A percentile compares a stretch with the other conserved stretches of the same genome.
These are phyloP conservation scores for Rhorus exstirpatorius DNA, from an alignment of 2,888 invertebrate genomes.

Conservation along the genomic window DNA sequence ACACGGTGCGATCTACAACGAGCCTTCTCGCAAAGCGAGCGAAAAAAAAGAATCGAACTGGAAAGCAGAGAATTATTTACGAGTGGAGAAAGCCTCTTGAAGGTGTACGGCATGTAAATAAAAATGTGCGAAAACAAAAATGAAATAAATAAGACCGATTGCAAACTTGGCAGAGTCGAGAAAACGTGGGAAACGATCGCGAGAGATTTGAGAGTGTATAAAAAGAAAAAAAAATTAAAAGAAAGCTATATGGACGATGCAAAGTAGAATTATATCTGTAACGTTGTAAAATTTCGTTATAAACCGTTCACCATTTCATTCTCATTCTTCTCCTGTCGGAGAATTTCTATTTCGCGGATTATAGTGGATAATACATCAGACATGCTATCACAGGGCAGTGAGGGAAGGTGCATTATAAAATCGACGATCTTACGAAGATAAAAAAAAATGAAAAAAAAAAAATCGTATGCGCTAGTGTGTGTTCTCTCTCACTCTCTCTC, in stretches of 20 bases:
- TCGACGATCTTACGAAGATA: constrained; percentile 6
- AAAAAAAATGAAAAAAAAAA: constrained; percentile 16
- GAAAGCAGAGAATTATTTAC: constrained; percentile 57
- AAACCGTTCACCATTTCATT: constrained; percentile 60
- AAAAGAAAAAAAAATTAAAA: constrained; percentile 4
- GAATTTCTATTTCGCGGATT: constrained; percentile 66
- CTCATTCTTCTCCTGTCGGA: constrained; percentile 4
- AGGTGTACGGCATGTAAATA: constrained; percentile 12
- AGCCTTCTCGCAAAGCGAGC: too few species aligned
- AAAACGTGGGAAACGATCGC: constrained; percentile 58
- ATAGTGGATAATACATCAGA: constrained; percentile 45
- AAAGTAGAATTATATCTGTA: constrained; percentile 35
- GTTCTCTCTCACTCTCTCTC: background rate
- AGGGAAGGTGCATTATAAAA: constrained; percentile 35
- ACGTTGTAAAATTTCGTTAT: constrained; percentile 47
- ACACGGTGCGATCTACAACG: too few species aligned
- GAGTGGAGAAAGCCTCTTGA: constrained; percentile 59
- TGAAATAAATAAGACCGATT: constrained; percentile 32
- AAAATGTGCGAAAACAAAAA: constrained; percentile 31
- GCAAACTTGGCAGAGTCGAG: constrained; percentile 9
- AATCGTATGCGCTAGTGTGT: background rate
- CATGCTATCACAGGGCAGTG: constrained; percentile 8
- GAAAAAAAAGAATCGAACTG: constrained; percentile 12
- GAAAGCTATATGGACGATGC: constrained; percentile 43
- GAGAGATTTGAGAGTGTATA: background rate